Evolutionary conservation across 2,797 vertebrate genomes (phyloP).

Genomic region (Syngnathus rostellatus): DNA sequence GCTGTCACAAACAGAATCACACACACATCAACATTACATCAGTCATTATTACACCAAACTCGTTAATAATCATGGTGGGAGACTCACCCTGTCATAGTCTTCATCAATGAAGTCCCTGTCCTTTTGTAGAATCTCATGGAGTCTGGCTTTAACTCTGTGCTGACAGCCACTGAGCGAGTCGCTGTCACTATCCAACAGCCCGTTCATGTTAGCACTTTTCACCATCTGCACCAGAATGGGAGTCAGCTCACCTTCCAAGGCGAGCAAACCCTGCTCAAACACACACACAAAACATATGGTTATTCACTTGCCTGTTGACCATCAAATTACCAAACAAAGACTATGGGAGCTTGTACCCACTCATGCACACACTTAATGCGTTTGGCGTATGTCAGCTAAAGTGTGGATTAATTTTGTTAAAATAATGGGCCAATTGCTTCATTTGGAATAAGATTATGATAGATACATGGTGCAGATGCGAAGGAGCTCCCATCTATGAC

Average conservation of each 20-base stretch:
- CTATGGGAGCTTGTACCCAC: too few species aligned
- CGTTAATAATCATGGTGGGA: neutral
- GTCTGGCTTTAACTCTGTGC: slow-evolving; percentile 86
- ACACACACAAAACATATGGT: neutral
- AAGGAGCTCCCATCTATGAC: too few species aligned
- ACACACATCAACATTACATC: neutral
- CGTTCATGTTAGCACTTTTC: slow-evolving; percentile 99
- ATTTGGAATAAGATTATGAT: too few species aligned
- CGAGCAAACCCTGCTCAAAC: slow-evolving; percentile 81
- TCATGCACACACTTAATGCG: too few species aligned
- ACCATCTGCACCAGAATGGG: slow-evolving; percentile 99
- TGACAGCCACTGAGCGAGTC: slow-evolving; percentile 94
- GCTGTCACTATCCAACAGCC: slow-evolving; percentile 91
- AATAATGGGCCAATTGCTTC: too few species aligned
- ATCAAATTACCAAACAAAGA: too few species aligned
- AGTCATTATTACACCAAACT: too few species aligned
- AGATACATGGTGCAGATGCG: too few species aligned
- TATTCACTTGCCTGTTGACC: too few species aligned
- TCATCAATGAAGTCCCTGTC: slow-evolving; percentile 80
- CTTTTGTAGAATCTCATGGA: slow-evolving; percentile 94
- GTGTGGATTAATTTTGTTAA: too few species aligned
- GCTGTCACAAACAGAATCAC: slow-evolving; percentile 53
- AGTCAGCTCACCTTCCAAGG: slow-evolving; percentile 93
- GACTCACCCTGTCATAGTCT: slow-evolving; percentile 82
- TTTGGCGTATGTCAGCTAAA: too few species aligned